Evolutionary conservation across 2,888 invertebrate genomes (phyloP).

Genomic region (Oscheius sp.): DNA sequence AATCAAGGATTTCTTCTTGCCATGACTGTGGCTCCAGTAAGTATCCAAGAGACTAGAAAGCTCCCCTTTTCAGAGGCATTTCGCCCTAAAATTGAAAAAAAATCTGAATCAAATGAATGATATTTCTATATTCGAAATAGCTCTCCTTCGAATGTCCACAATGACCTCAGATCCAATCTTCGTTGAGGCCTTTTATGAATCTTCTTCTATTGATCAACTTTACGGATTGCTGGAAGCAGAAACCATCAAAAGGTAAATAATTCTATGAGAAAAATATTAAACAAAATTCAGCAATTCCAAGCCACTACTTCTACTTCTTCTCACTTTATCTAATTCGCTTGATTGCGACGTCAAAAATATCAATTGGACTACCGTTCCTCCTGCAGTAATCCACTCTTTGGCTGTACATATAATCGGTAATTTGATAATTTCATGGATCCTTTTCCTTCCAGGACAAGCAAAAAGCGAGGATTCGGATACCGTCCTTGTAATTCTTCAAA

Average conservation of each 20-base stretch:
- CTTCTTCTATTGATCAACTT: not conserved
- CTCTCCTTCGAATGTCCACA: not conserved
- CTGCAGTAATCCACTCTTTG: slow-evolving; percentile 34
- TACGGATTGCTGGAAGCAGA: slow-evolving; percentile 12
- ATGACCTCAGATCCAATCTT: slow-evolving; percentile 10
- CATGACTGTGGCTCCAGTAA: slow-evolving; percentile 58
- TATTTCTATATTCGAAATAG: not conserved
- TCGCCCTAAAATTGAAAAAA: slow-evolving; percentile 9
- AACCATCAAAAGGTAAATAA: not conserved
- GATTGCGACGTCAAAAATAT: slow-evolving; percentile 37
- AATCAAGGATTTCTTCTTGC: slow-evolving; percentile 58
- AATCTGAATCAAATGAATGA: not conserved
- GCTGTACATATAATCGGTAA: slow-evolving; percentile 39
- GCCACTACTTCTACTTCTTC: slow-evolving; percentile 34
- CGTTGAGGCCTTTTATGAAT: not conserved
- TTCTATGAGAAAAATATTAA: not conserved
- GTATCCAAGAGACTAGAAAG: not conserved
- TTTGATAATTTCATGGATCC: not conserved
- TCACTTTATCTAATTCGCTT: slow-evolving; percentile 30
- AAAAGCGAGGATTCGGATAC: slow-evolving; percentile 48
- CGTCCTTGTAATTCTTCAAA: slow-evolving; percentile 38
- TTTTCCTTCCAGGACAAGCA: slow-evolving; percentile 34
- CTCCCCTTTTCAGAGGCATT: slow-evolving; percentile 1
- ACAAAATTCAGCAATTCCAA: slow-evolving; percentile 29
- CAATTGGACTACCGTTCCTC: slow-evolving; percentile 40